Conservation (phyloP, 2,113 vertebrate species). For the Tupaia tana region DNA sequence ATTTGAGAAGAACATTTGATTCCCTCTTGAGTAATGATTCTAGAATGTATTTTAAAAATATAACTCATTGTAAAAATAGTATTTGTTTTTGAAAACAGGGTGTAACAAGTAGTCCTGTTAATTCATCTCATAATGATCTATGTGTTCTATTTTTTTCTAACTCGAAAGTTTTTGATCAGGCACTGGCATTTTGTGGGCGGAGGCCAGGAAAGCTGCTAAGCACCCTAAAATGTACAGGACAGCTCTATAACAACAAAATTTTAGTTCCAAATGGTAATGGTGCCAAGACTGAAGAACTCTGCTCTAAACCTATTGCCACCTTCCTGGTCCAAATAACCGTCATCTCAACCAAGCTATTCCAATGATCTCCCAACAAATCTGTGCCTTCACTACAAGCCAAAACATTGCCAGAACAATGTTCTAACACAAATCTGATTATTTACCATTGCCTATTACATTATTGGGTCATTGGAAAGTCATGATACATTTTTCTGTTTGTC, state of each 20-base stretch:
- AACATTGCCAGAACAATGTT: background rate
- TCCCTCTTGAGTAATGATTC: background rate
- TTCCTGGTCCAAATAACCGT: background rate
- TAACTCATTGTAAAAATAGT: background rate
- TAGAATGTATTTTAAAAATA: background rate
- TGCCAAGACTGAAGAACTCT: background rate
- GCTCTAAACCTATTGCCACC: background rate
- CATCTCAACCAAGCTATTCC: fast-evolving
- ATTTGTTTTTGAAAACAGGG: background rate
- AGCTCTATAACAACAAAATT: background rate
- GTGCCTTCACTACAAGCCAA: too few species aligned
- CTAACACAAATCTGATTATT: background rate
- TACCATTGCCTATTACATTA: background rate
- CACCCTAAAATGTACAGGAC: background rate
- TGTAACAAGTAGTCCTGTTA: background rate
- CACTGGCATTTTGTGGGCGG: background rate
- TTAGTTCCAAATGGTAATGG: background rate
- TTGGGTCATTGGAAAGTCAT: too few species aligned
- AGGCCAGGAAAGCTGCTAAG: background rate
- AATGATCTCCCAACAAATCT: background rate
- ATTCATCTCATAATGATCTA: background rate
- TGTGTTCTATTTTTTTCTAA: background rate
- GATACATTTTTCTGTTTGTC: too few species aligned
- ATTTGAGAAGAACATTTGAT: background rate
- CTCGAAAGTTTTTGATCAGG: background rate